Base-by-base conservation (phyloP, 2,888 invertebrate species). In the Cyrtodaria siliqua region DNA sequence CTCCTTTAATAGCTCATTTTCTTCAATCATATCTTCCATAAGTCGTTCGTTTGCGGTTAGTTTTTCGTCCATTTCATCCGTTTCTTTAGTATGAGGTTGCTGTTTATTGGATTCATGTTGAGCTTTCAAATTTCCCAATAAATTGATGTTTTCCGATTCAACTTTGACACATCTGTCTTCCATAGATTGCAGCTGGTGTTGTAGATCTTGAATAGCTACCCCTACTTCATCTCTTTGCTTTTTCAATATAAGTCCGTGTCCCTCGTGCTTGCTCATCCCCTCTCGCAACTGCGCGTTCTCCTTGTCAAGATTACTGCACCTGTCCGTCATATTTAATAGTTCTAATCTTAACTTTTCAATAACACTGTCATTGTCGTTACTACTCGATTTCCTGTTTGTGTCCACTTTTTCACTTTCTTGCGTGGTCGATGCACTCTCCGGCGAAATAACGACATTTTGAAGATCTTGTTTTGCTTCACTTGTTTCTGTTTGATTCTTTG, bases 301-400 rank as follows among this genome's bases (percentile, higher is more conserved):
- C 18, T 70, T 71, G 59, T 86, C 83, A 6, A 90, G 60, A 18
- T 70, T 62, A 1, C 70, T 60, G 59, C 89, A 86, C 52, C 85
- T 83, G 33, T 82, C 79, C 57, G 85, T 86, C 87, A 88, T 87
- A 26, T 76, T 73, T 6, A 73, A 42, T 24, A 90, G 68, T 62
- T 87, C 84, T 42, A 66, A 63, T 70, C 68, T 85, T 53, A 87
- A 96, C 71, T 94, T 94, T 93, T 97, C 96, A 70, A 97, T 90
- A 88, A 97, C 97, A 44, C 95, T 55, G 24, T 82, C 63, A 24
- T 62, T 47, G 55, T 27, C 40, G 26, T 52, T 49, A 44, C 24
- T 27, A 29, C 44, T 56, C 42, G 33, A 23, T 42, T 49, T 16
- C 50, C 8, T 18, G 9, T 23, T 16, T 49, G 24, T 49, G 14